Base-by-base conservation (phyloP, 1,140 invertebrate genomes). In the Propsilocerus akamusi region DNA sequence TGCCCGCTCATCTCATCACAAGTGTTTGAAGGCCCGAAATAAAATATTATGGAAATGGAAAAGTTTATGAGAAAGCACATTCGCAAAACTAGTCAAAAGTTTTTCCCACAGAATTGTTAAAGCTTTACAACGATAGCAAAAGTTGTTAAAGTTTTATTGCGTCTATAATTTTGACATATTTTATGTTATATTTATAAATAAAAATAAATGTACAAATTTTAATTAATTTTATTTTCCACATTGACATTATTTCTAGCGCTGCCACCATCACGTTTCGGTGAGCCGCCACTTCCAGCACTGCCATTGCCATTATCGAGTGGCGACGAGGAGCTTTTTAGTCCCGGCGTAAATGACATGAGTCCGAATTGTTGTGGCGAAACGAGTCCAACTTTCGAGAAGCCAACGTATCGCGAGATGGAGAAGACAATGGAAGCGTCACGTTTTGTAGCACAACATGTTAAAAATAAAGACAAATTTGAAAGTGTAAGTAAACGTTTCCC, bases 361-460 rank as follows among this genome's bases (percentile, higher is more conserved):
- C 63, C 63, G 12, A 64, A 63, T 49, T 68, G 70, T 57, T 68
- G 69, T 60, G 74, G 73, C 54, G 82, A 85, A 58, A 71, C 74
- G 50, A 86, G 81, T 69, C 83, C 83, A 23, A 82, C 81, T 52
- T 82, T 85, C 61, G 83, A 84, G 58, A 82, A 80, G 63, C 76
- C 81, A 48, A 75, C 72, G 51, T 71, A 81, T 49, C 74, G 80
- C 58, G 81, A 84, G 64, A 81, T 86, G 75, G 86, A 90, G 67
- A 86, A 87, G 62, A 87, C 87, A 57, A 81, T 91, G 62, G 81
- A 86, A 63, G 86, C 87, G 55, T 85, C 88, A 41, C 80, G 83
- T 63, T 94, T 93, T 68, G 91, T 93, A 69, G 89, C 89, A 63
- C 89, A 93, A 68, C 88, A 92, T 65, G 86, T 90, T 61, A 86